phyloP scores from a whole-genome alignment of 2,888 invertebrate species.

The Nudaria mundana region DNA sequence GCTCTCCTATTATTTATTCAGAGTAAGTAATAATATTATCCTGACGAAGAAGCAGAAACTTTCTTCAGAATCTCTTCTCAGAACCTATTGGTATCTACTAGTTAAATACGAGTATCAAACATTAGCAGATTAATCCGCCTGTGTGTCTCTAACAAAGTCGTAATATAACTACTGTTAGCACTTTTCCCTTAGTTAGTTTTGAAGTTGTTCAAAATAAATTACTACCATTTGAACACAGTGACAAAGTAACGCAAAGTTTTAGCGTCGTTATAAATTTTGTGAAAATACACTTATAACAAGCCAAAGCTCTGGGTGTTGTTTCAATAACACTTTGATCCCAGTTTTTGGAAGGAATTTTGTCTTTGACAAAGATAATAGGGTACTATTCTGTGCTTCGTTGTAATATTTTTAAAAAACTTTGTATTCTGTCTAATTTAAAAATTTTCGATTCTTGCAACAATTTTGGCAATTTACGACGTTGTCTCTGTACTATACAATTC shows the following conservation, averaged over 20 bases:
- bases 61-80: no score
- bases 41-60: background rate
- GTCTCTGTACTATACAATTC: no score
- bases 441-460: background rate
- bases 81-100: no score
- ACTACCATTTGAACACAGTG: conserved; percentile 58
- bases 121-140: conserved; percentile 10
- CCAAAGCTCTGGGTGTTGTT: conserved; percentile 33
- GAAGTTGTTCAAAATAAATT: conserved; percentile 64
- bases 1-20: no score
- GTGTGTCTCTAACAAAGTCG: conserved; percentile 36
- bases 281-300: conserved; percentile 39
- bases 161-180: conserved; percentile 58
- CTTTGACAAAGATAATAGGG: conserved; percentile 33
- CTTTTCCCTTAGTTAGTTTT: conserved; percentile 62
- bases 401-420: conserved; percentile 14
- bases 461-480: conserved; percentile 1
- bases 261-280: conserved; percentile 52
- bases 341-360: conserved; percentile 30
- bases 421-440: conserved; percentile 1
- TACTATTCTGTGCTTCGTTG: conserved; percentile 12
- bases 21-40: no score
- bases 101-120: background rate
- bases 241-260: conserved; percentile 55
- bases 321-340: conserved; percentile 40